phyloP scores from a whole-genome alignment of 2,113 vertebrate species.

The Lepisosteus osseus region DNA sequence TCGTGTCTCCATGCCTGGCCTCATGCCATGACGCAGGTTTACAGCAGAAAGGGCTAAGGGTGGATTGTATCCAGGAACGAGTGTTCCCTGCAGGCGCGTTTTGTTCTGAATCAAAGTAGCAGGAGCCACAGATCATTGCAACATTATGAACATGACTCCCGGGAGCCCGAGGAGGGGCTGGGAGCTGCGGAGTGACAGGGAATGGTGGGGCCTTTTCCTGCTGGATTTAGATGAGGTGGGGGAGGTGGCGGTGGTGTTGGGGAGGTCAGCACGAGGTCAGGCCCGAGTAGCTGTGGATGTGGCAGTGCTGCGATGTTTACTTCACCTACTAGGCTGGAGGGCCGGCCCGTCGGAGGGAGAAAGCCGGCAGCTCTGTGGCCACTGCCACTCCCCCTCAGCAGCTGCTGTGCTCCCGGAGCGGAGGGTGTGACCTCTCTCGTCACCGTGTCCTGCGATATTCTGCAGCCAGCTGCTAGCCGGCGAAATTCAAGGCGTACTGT shows the following conservation, averaged over 20 bases:
- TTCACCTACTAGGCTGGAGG: background rate
- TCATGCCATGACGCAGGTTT: background rate
- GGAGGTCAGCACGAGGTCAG: no score
- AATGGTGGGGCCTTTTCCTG: no score
- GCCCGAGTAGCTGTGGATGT: background rate
- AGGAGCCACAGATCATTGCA: background rate
- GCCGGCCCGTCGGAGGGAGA: background rate
- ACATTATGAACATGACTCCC: background rate
- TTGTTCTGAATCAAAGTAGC: background rate
- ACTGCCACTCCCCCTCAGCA: no score
- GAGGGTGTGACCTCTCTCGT: no score
- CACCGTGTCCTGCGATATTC: no score
- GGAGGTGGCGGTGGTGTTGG: no score
- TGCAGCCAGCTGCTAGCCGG: no score
- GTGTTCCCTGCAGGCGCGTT: background rate
- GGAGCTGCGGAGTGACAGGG: no score
- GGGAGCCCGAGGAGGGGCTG: background rate
- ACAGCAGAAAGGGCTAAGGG: background rate
- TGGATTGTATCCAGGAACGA: background rate
- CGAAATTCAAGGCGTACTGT: no score
- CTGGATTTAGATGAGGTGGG: no score
- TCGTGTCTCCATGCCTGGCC: background rate
- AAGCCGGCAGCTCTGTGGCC: background rate
- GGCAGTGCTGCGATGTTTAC: background rate
- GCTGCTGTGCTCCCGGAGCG: no score